A percentile compares a stretch with the other conserved stretches of the same genome.
phyloP scores from a whole-genome alignment of 2,888 invertebrate species.

The Rhagonycha lutea region DNA sequence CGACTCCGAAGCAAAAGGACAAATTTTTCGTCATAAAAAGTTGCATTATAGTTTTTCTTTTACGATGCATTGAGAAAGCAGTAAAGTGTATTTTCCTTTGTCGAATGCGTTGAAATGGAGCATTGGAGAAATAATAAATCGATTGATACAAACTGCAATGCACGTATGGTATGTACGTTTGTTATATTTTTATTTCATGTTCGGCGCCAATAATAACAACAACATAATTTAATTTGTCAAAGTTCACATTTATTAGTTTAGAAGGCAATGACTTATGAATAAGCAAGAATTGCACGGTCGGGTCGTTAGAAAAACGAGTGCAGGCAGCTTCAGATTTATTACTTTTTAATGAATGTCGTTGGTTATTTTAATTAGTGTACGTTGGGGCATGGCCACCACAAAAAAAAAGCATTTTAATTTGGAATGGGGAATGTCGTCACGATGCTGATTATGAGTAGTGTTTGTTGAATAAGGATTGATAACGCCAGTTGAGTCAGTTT shows the following conservation, averaged over 20 bases:
- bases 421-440: conserved; percentile 19
- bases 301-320: background rate
- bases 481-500: conserved; percentile 27
- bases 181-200: background rate
- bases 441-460: conserved; percentile 17
- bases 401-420: background rate
- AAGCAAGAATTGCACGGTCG: background rate
- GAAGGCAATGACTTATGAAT: conserved; percentile 24
- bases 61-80: background rate
- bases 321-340: background rate
- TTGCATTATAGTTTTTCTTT: background rate
- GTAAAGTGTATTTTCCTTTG: background rate
- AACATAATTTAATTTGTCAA: conserved; percentile 22
- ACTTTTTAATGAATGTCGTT: background rate
- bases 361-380: background rate
- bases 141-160: background rate
- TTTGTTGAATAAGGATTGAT: conserved; percentile 24
- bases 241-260: conserved; percentile 16
- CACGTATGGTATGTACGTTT: background rate
- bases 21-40: background rate
- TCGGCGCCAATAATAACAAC: conserved; percentile 10
- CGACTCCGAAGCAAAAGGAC: background rate
- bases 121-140: background rate
- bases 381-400: background rate
- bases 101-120: background rate